These are phyloP conservation scores for Leucania comma DNA, from an alignment of 2,888 invertebrate species.

Conservation along the genomic window DNA sequence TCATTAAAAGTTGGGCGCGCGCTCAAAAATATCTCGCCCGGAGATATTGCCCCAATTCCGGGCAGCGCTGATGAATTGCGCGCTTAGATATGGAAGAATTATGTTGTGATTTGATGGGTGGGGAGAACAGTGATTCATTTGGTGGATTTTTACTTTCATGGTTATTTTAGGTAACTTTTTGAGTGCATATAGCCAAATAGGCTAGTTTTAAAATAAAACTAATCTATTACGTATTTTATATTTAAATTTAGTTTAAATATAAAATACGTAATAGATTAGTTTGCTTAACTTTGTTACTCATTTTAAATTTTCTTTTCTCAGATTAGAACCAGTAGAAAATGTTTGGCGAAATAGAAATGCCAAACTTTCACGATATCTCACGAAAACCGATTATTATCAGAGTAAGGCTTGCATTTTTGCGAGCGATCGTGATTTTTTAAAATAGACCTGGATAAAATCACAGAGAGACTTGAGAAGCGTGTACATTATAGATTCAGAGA, in stretches of 20 bases:
- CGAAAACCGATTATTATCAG: conserved; percentile 5
- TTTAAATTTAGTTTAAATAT: conserved; percentile 8
- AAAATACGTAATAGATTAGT: no score
- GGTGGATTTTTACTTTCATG: neutral
- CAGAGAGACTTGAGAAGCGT: neutral
- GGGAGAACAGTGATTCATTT: conserved; percentile 16
- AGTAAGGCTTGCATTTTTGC: neutral
- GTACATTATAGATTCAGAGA: conserved; percentile 36
- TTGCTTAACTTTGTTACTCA: neutral
- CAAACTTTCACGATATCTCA: conserved; percentile 33
- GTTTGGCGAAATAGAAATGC: conserved; percentile 24
- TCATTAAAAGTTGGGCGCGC: conserved; percentile 67
- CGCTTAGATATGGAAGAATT: conserved; percentile 33
- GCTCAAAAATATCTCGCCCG: conserved; percentile 49
- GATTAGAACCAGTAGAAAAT: conserved; percentile 23
- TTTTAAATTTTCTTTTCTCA: conserved; percentile 12
- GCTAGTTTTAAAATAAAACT: no score
- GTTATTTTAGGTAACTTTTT: neutral
- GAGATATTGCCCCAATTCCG: conserved; percentile 52
- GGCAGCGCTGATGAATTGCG: conserved; percentile 49
- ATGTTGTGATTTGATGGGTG: conserved; percentile 38
- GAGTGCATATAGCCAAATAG: neutral
- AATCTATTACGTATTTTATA: neutral
- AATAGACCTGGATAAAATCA: conserved; percentile 18
- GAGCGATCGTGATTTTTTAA: conserved; percentile 12